Percentiles rank a stretch among this genome's conserved stretches.
Evolutionary conservation across 2,113 vertebrate genomes (phyloP).

Genomic region (Crotalus tigris): DNA sequence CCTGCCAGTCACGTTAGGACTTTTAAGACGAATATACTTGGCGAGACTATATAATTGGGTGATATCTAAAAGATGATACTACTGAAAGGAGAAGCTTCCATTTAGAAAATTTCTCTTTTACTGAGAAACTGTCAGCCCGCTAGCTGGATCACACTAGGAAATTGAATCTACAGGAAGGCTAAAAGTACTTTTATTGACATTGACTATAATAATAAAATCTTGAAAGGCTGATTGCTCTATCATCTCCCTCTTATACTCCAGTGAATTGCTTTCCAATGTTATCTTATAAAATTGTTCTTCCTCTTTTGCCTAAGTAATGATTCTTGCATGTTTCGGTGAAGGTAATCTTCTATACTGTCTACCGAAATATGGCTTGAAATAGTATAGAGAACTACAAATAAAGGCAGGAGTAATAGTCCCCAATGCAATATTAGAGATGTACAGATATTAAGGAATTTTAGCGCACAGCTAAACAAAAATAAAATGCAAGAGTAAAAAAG

Average conservation of each 20-base stretch:
- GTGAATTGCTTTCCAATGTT: not conserved
- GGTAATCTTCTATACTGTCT: not conserved
- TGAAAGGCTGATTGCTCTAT: not conserved
- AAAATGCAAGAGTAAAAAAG: not conserved
- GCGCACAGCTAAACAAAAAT: not conserved
- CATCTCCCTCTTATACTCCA: not conserved
- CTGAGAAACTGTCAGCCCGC: not conserved
- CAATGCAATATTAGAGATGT: not conserved
- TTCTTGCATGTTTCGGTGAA: not conserved
- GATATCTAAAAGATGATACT: not conserved
- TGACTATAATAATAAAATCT: not conserved
- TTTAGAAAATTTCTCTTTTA: not conserved
- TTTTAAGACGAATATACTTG: not conserved
- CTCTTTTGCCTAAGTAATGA: not conserved
- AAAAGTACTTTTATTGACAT: not conserved
- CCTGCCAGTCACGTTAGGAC: not conserved
- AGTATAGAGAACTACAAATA: not conserved
- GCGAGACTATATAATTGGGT: not conserved
- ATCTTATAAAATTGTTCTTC: not conserved
- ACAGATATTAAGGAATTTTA: not conserved
- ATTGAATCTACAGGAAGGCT: not conserved
- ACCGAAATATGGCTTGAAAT: not conserved
- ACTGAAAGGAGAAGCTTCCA: not conserved
- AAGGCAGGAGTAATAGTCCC: not conserved
- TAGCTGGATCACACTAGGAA: not conserved